Evolutionary conservation across 2,888 invertebrate species (phyloP).

Genomic region (Acheta domesticus): DNA sequence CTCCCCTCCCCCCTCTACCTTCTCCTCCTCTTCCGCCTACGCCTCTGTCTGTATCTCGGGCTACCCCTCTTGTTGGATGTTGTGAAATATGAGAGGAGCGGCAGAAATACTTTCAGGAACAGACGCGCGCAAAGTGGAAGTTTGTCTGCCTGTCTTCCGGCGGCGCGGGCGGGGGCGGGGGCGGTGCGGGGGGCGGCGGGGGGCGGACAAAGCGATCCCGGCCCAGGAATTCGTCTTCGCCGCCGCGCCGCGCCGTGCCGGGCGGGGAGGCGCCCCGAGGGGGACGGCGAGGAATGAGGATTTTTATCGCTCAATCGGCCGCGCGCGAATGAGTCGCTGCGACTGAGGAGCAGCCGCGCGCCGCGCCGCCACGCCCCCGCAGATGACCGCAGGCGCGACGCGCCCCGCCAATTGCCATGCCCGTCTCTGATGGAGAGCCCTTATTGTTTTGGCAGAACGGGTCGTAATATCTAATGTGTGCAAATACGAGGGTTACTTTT

Average conservation of each 20-base stretch:
- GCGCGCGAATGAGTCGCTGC: constrained; percentile 8
- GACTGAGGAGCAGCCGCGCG: background rate
- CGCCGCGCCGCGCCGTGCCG: background rate
- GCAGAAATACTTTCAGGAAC: constrained; percentile 18
- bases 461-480: too few relatives aligned
- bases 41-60: background rate
- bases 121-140: constrained; percentile 22
- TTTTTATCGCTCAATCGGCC: background rate
- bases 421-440: too few relatives aligned
- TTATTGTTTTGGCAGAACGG: too few relatives aligned
- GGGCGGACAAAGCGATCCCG: constrained; percentile 18
- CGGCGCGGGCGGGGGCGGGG: background rate
- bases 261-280: background rate
- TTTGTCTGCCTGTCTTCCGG: background rate
- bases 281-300: background rate
- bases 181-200: background rate
- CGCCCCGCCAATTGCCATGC: too few relatives aligned
- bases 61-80: constrained; percentile 9
- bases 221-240: constrained; percentile 2
- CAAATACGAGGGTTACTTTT: too few relatives aligned
- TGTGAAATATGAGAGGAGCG: constrained; percentile 18
- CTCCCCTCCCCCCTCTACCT: too few relatives aligned
- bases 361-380: too few relatives aligned
- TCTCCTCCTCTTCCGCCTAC: background rate
- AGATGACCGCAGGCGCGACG: too few relatives aligned